Conservation (phyloP, 2,113 vertebrate genomes). For the Entelurus aequoreus region DNA sequence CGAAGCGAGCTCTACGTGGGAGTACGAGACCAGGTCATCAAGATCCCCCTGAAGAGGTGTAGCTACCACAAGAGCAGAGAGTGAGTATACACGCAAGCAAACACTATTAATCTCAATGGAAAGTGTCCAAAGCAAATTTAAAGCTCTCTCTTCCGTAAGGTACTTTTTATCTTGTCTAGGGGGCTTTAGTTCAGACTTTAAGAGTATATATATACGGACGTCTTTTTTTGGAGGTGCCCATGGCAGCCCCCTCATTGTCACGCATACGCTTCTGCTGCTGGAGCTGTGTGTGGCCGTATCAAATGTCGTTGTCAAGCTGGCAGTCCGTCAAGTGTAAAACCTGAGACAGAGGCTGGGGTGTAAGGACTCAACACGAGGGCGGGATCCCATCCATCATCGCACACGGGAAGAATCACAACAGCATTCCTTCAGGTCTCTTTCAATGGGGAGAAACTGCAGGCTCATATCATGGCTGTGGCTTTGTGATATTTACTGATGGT, state of each 20-base stretch:
- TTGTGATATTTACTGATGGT: slow-evolving; percentile 21
- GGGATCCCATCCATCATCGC: slow-evolving; percentile 43
- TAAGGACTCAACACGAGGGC: slow-evolving; percentile 36
- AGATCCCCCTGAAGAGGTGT: slow-evolving; percentile 91
- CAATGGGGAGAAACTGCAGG: slow-evolving; percentile 27
- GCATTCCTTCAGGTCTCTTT: slow-evolving; percentile 34
- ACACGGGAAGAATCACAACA: slow-evolving; percentile 34
- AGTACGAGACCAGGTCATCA: slow-evolving; percentile 86
- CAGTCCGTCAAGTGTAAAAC: slow-evolving; percentile 31
- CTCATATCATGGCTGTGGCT: slow-evolving; percentile 34
- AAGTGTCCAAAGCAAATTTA: slow-evolving; percentile 34
- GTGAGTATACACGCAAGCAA: slow-evolving; percentile 65
- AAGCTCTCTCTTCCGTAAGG: slow-evolving; percentile 32
- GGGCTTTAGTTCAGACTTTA: too few relatives aligned
- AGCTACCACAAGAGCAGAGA: slow-evolving; percentile 85
- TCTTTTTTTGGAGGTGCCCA: slow-evolving; percentile 46
- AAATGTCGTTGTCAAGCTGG: slow-evolving; percentile 39
- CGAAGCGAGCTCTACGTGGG: slow-evolving; percentile 91
- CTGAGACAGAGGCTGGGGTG: slow-evolving; percentile 21
- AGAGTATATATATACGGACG: slow-evolving; percentile 4
- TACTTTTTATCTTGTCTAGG: slow-evolving; percentile 40
- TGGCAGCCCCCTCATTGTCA: slow-evolving; percentile 23
- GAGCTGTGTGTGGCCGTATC: slow-evolving; percentile 29
- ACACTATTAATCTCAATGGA: slow-evolving; percentile 35
- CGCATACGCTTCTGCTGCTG: background rate